These are phyloP conservation scores for Rhagonycha fulva DNA, from an alignment of 2,888 invertebrate species.

Conservation along the genomic window DNA sequence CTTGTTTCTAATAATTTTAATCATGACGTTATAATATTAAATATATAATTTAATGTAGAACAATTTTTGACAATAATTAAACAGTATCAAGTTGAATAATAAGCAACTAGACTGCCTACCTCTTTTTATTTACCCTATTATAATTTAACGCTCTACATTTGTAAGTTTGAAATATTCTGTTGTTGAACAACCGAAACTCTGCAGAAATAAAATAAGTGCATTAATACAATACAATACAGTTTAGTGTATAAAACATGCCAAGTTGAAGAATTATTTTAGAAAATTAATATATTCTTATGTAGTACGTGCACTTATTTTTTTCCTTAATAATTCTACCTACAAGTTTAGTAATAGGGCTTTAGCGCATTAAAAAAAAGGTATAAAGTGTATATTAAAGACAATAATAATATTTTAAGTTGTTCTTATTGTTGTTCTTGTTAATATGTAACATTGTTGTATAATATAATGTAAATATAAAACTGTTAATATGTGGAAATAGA, in stretches of 20 bases:
- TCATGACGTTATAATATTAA: too few species aligned
- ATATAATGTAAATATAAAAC: slow-evolving; percentile 26
- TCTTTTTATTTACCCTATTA: too few species aligned
- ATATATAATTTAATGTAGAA: too few species aligned
- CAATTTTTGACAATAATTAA: too few species aligned
- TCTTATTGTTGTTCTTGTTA: slow-evolving; percentile 25
- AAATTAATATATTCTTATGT: background rate
- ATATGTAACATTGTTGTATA: slow-evolving; percentile 26
- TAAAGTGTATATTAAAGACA: slow-evolving; percentile 6
- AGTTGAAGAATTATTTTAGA: background rate
- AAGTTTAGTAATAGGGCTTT: background rate
- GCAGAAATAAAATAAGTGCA: background rate
- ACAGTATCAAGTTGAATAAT: too few species aligned
- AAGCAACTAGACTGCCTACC: too few species aligned
- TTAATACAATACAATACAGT: background rate
- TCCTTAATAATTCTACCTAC: background rate
- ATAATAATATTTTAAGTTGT: slow-evolving; percentile 18
- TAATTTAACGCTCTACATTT: too few species aligned
- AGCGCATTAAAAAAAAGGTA: background rate
- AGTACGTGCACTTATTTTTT: background rate
- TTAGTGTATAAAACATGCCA: background rate
- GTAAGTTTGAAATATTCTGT: background rate
- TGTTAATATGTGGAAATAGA: slow-evolving; percentile 31
- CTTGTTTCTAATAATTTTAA: too few species aligned
- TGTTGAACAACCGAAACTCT: background rate